Base-by-base conservation (phyloP, 1,140 invertebrate species). In the Cydia fagiglandana region DNA sequence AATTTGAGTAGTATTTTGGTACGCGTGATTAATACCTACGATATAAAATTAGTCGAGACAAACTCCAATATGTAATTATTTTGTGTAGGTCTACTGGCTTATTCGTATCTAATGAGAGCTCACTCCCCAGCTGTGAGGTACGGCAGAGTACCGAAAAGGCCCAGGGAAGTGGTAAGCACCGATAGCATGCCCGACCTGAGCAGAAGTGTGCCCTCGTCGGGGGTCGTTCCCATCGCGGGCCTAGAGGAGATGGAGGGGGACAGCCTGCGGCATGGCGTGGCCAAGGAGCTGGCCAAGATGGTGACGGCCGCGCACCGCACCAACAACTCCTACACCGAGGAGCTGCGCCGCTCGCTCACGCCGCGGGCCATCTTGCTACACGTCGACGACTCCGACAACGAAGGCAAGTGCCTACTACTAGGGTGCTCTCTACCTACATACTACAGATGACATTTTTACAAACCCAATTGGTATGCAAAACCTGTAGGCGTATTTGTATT, bases 141-240 rank as follows among this genome's bases (percentile, higher is more conserved):
- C 94, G 98, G 98, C 68, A 95, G 98, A 75, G 98, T 99, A 76
- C 98, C 98, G 66, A 99, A 99, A 93, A 94, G 98, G 83, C 97
- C 97, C 20, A 94, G 98, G 80, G 98, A 98, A 73, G 77, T 77
- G 4, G 78, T 79, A 2, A 80, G 74, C 64, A 79, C 82, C 28
- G 84, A 88, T 73, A 88, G 80, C 75, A 84, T 84, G 78, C 84
- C 82, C 34, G 89, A 88, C 64, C 83, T 81, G 17, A 80, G 86
- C 7, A 83, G 81, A 66, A 84, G 80, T 50, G 77, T 83, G 53
- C 75, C 80, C 4, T 79, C 77, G 64, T 80, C 76, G 50, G 77
- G 80, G 73, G 80, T 68, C 34, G 91, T 77, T 66, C 76, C 24
- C 76, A 74, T 64, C 38, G 76, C 76, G n/a, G 82, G 74, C 61